These are phyloP conservation scores for Ganaspis sp. DNA, from an alignment of 1,140 invertebrate species.

Conservation along the genomic window DNA sequence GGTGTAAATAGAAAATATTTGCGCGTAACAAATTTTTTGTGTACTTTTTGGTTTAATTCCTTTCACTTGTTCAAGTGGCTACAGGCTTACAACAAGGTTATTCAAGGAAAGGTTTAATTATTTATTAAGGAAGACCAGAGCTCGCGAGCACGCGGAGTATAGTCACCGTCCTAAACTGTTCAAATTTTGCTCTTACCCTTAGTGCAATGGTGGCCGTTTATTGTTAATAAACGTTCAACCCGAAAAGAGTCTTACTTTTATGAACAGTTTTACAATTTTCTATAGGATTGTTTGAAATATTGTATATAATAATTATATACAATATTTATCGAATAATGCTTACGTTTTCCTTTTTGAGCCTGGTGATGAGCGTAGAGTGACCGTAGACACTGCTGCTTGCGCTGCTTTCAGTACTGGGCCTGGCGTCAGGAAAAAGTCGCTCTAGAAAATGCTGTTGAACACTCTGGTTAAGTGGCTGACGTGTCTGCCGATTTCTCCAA, in stretches of 20 bases:
- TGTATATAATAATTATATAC: too few species aligned
- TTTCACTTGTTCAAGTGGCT: too few species aligned
- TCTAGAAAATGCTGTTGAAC: background rate
- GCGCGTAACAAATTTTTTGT: too few species aligned
- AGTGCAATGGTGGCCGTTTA: background rate
- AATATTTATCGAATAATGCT: too few species aligned
- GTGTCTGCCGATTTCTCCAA: background rate
- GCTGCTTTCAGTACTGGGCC: too few species aligned
- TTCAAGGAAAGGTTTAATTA: background rate
- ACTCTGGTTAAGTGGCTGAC: background rate
- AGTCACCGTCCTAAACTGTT: background rate
- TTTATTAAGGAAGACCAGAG: background rate
- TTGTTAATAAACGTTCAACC: background rate
- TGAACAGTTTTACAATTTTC: background rate
- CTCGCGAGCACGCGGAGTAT: slow-evolving; percentile 1
- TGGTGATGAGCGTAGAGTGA: too few species aligned
- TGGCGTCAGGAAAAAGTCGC: background rate
- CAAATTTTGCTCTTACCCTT: background rate
- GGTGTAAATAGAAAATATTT: background rate
- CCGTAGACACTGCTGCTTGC: too few species aligned
- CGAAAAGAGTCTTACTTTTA: background rate
- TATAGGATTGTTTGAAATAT: too few species aligned
- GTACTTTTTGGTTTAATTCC: background rate
- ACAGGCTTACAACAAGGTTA: background rate
- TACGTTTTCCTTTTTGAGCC: too few species aligned